Conservation (phyloP, 2,113 vertebrate species). For the Melospiza georgiana region DNA sequence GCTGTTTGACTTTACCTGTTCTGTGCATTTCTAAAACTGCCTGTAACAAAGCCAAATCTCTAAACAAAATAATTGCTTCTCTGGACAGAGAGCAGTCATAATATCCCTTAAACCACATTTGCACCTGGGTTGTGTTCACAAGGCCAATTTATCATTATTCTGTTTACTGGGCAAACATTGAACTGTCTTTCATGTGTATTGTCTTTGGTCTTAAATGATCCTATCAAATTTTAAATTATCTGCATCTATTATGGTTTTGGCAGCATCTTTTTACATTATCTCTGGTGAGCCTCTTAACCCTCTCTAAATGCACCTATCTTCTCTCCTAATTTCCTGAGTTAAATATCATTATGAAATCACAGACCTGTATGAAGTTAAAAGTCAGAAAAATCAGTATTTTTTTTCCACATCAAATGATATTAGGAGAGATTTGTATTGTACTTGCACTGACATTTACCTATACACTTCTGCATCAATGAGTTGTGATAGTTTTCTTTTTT, state of each 20-base stretch:
- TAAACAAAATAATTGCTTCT: constrained; percentile 7
- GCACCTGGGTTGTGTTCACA: neutral
- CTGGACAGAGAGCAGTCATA: neutral
- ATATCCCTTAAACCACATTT: neutral
- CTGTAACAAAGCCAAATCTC: neutral
- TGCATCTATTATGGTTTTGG: neutral
- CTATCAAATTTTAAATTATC: constrained; percentile 26
- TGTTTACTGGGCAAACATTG: neutral
- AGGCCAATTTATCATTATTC: constrained; percentile 37
- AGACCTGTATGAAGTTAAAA: constrained; percentile 11
- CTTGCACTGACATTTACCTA: constrained; percentile 53
- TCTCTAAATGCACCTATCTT: neutral
- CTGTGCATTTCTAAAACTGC: neutral
- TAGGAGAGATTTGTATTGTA: constrained; percentile 8
- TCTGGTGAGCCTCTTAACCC: neutral
- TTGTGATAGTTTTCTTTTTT: neutral
- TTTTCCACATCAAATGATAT: neutral
- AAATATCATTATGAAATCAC: neutral
- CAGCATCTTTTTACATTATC: neutral
- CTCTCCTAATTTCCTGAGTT: neutral
- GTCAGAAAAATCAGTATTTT: neutral
- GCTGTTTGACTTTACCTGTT: neutral
- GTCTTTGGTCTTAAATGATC: neutral
- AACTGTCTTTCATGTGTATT: neutral
- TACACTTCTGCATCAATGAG: constrained; percentile 22